Evolutionary conservation across 1,140 invertebrate genomes (phyloP).

Genomic region (Apolygus lucorum): DNA sequence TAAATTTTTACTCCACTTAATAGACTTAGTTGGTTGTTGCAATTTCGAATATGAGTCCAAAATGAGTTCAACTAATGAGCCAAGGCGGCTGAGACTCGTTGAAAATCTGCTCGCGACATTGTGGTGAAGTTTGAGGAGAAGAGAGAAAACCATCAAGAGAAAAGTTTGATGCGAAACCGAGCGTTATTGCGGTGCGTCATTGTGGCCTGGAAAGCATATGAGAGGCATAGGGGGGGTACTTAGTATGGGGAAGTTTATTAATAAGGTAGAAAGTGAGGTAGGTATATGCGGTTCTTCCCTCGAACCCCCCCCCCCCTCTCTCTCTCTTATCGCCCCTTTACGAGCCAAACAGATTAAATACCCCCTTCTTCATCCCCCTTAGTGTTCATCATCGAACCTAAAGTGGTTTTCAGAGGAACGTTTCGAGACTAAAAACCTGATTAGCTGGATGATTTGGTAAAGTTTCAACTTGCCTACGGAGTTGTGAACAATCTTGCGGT

Average conservation of each 20-base stretch:
- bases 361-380: not conserved
- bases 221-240: too few species aligned
- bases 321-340: not conserved
- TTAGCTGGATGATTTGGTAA: not conserved
- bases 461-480: not conserved
- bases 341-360: not conserved
- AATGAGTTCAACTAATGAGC: too few species aligned
- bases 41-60: too few species aligned
- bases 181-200: not conserved
- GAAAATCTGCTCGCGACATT: slow-evolving; percentile 16
- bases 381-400: not conserved
- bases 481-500: not conserved
- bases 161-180: not conserved
- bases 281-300: not conserved
- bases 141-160: too few species aligned
- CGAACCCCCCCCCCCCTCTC: too few species aligned
- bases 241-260: not conserved
- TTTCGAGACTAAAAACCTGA: not conserved
- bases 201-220: not conserved
- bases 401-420: not conserved
- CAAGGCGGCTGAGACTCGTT: too few species aligned
- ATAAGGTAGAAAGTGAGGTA: not conserved
- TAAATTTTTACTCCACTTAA: too few species aligned
- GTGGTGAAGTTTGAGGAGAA: too few species aligned
- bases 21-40: too few species aligned